Conservation (phyloP, 2,113 vertebrate genomes). For the Mormyrus iriodes region DNA sequence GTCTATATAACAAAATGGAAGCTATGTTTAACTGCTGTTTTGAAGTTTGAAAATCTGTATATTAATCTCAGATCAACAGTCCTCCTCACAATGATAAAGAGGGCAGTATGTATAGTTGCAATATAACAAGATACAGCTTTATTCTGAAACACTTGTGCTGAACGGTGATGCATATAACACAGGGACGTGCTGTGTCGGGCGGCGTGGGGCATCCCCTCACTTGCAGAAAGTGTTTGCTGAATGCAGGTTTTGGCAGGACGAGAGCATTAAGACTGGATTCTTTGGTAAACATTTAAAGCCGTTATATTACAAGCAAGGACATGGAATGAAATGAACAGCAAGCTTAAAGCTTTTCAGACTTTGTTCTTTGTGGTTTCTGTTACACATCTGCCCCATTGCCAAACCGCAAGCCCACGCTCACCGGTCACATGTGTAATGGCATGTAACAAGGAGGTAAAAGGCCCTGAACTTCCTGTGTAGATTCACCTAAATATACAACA, state of each 20-base stretch:
- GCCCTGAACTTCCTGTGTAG: slow-evolving; percentile 38
- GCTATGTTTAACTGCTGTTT: slow-evolving; percentile 65
- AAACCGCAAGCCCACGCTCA: slow-evolving; percentile 3
- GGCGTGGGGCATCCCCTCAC: not conserved
- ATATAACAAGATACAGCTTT: slow-evolving; percentile 31
- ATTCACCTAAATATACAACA: slow-evolving; percentile 23
- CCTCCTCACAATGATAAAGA: slow-evolving; percentile 50
- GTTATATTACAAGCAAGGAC: slow-evolving; percentile 58
- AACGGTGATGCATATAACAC: slow-evolving; percentile 25
- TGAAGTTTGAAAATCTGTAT: slow-evolving; percentile 60
- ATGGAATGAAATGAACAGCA: slow-evolving; percentile 31
- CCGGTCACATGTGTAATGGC: slow-evolving; percentile 39
- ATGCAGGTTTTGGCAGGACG: slow-evolving; percentile 18
- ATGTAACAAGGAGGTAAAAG: slow-evolving; percentile 37
- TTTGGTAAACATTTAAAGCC: slow-evolving; percentile 40
- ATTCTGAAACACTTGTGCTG: slow-evolving; percentile 31
- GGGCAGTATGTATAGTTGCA: slow-evolving; percentile 36
- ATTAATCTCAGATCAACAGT: slow-evolving; percentile 54
- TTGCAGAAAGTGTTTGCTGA: not conserved
- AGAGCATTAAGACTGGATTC: slow-evolving; percentile 37
- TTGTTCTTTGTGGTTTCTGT: slow-evolving; percentile 18
- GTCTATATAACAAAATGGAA: slow-evolving; percentile 72
- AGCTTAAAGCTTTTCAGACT: slow-evolving; percentile 34
- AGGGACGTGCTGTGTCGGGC: slow-evolving; percentile 18
- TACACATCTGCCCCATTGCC: slow-evolving; percentile 7